Base-by-base conservation (phyloP, 2,888 invertebrate species). In the Agrochola lychnidis region DNA sequence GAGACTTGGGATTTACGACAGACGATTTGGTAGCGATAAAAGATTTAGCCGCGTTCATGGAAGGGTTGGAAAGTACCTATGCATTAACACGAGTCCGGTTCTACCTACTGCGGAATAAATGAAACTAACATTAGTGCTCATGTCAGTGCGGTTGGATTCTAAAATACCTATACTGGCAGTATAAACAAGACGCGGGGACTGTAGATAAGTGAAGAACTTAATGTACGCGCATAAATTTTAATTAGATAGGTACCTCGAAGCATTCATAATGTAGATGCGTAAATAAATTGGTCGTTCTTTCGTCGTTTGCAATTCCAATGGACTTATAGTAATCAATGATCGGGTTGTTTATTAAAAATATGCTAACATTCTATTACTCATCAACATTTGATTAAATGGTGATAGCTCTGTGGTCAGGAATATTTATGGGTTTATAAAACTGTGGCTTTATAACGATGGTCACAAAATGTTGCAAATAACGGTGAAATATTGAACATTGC, bases 1-100 rank as follows among this genome's bases (percentile, higher is more conserved):
- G 90, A 87, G 89, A 90, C 91, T 91, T 92, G 91, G 83, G 95
- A 96, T 96, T 96, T 96, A 96, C 96, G 95, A 95, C 93, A 93
- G 88, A 93, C 94, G 96, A 96, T 96, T 95, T 94, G 92, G 95
- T 94, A 93, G 91, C 94, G 96, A 96, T 96, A 96, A 95, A 94
- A 94, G 93, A 94, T 95, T 94, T 94, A 92, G 92, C 87, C 89
- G 90, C 89, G 82, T 83, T 83, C 82, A 83, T 90, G 87, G 86
- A 89, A 89, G 88, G 90, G 88, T 90, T 89, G 87, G 86, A 87
- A 86, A 88, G 88, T 86, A 82, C 82, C 84, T 83, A 89, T 84
- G 88, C 88, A 92, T 93, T 93, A 91, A 90, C 90, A 86, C 89
- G 86, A 82, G 83, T 83, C 86, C 79, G 83, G 87, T 87, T 87